Conservation (phyloP, 2,113 vertebrate genomes). For the Rhegmatorhina hoffmannsi region DNA sequence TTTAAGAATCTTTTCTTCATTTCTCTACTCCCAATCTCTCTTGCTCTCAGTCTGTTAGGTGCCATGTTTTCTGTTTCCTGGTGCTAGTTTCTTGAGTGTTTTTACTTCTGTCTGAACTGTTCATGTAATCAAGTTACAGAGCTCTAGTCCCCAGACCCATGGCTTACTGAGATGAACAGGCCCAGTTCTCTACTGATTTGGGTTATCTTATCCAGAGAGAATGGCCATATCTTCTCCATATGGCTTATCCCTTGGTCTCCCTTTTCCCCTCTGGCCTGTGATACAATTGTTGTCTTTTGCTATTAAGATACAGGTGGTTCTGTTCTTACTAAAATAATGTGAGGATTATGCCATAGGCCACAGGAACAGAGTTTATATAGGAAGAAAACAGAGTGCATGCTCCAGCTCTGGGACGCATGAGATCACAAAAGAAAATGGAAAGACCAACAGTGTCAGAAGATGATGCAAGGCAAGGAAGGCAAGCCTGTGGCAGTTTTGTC, state of each 20-base stretch:
- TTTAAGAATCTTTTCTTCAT: not conserved
- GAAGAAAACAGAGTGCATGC: not conserved
- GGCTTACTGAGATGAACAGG: not conserved
- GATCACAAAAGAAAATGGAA: not conserved
- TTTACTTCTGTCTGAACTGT: not conserved
- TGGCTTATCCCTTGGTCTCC: not conserved
- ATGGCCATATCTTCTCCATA: not conserved
- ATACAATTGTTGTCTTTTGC: not conserved
- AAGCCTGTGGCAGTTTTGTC: not conserved
- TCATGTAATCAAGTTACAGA: not conserved
- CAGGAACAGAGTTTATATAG: not conserved
- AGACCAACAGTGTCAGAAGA: not conserved
- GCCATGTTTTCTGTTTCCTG: not conserved
- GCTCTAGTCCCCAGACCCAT: not conserved
- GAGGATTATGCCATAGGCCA: not conserved
- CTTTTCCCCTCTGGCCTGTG: not conserved
- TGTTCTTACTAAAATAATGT: not conserved
- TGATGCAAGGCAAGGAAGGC: not conserved
- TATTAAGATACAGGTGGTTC: not conserved
- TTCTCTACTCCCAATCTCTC: not conserved
- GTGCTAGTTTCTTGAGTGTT: not conserved
- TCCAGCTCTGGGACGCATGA: not conserved
- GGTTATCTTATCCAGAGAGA: not conserved
- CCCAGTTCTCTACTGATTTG: not conserved
- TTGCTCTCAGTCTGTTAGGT: not conserved